Evolutionary conservation across 2,797 vertebrate genomes (phyloP).

Genomic region (Muraenolepis orangiensis): DNA sequence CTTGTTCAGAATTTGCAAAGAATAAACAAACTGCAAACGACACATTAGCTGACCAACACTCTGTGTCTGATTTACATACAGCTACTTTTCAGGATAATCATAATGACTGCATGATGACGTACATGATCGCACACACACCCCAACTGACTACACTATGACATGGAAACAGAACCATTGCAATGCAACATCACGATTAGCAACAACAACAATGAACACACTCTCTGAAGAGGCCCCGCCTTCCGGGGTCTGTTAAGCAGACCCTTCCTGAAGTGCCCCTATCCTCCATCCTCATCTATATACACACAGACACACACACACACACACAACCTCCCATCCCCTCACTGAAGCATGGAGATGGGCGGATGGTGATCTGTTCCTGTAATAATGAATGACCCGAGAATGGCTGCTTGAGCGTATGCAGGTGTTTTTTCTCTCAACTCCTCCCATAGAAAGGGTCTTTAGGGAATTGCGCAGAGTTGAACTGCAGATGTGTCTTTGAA

Average conservation of each 20-base stretch:
- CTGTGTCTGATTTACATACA: too few relatives aligned
- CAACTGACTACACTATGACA: background rate
- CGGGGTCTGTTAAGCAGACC: constrained; percentile 54
- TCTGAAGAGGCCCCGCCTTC: constrained; percentile 45
- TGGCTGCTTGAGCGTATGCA: constrained; percentile 33
- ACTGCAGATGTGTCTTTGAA: constrained; percentile 17
- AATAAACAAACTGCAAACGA: too few relatives aligned
- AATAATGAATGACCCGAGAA: constrained; percentile 58
- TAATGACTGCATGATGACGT: background rate
- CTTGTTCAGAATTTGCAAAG: too few relatives aligned
- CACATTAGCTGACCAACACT: too few relatives aligned
- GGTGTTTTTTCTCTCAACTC: background rate
- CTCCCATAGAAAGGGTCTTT: background rate
- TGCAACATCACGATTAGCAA: constrained; percentile 36
- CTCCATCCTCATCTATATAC: constrained; percentile 28
- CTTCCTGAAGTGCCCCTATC: constrained; percentile 50
- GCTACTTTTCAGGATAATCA: background rate
- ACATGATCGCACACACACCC: constrained; percentile 9
- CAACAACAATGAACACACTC: constrained; percentile 34
- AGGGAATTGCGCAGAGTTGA: background rate
- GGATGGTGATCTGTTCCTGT: constrained; percentile 71
- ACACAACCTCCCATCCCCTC: constrained; percentile 44
- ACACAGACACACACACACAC: constrained; percentile 15
- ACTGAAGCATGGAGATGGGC: constrained; percentile 54
- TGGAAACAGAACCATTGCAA: constrained; percentile 26